These are phyloP conservation scores for Luehdorfia chinensis DNA, from an alignment of 1,140 invertebrate genomes.

Conservation along the genomic window DNA sequence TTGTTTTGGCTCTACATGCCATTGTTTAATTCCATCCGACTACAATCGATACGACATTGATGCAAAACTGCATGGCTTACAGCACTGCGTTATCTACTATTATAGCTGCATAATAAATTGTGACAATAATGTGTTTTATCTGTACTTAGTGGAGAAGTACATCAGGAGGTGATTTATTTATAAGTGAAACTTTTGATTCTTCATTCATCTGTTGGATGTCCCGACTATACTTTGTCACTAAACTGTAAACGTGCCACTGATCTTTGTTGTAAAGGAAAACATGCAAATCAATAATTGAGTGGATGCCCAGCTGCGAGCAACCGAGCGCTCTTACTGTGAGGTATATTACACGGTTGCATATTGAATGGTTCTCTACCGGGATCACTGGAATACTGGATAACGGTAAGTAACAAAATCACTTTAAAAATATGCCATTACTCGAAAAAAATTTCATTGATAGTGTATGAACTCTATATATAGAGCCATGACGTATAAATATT, in stretches of 20 bases:
- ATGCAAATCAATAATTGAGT: conserved; percentile 70
- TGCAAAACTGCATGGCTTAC: conserved; percentile 50
- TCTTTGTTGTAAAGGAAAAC: conserved; percentile 55
- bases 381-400: conserved; percentile 46
- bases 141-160: conserved; percentile 36
- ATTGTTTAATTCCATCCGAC: conserved; percentile 68
- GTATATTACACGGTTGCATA: conserved; percentile 65
- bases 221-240: conserved; percentile 57
- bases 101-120: conserved; percentile 35
- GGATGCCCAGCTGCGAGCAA: conserved; percentile 51
- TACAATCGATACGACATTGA: conserved; percentile 59
- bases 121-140: conserved; percentile 50
- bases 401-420: conserved; percentile 34
- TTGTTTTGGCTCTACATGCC: conserved; percentile 65
- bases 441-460: no score
- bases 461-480: no score
- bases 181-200: conserved; percentile 68
- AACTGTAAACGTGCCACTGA: conserved; percentile 59
- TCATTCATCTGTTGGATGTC: conserved; percentile 50
- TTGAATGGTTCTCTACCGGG: conserved; percentile 58
- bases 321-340: conserved; percentile 57
- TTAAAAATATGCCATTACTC: no score
- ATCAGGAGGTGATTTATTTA: conserved; percentile 57
- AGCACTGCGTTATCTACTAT: conserved; percentile 31
- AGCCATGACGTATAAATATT: no score